Evolutionary conservation across 2,797 vertebrate species (phyloP).

Genomic region (Megaceryle alcyon): DNA sequence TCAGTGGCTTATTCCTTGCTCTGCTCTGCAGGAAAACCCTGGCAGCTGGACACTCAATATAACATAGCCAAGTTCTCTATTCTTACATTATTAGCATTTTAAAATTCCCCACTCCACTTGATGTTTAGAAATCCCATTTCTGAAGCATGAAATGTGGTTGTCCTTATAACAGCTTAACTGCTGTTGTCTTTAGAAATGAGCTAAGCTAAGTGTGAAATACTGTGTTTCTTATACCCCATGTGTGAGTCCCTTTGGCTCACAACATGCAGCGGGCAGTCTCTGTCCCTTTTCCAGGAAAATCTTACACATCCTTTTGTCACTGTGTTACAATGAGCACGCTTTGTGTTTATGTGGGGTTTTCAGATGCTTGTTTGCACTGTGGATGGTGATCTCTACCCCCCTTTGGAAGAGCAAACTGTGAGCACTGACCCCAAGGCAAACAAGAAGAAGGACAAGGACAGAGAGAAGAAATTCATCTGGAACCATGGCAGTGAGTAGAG

Average conservation of each 20-base stretch:
- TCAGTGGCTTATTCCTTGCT: neutral
- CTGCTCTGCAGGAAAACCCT: neutral
- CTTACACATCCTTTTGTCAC: neutral
- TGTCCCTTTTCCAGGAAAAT: neutral
- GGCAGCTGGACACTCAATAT: neutral
- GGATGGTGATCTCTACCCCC: conserved; percentile 96
- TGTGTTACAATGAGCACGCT: neutral
- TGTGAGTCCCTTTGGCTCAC: neutral
- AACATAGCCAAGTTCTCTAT: neutral
- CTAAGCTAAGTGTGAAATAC: neutral
- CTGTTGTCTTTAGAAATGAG: neutral
- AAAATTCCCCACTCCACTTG: neutral
- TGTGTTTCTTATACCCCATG: neutral
- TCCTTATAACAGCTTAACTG: neutral
- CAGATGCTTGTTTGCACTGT: conserved; percentile 98
- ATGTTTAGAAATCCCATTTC: neutral
- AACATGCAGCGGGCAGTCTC: neutral
- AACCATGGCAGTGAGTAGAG: conserved; percentile 89
- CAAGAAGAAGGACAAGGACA: conserved; percentile 96
- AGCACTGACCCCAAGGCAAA: conserved; percentile 91
- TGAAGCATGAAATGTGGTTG: neutral
- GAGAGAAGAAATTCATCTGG: conserved; percentile 98
- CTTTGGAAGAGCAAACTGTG: conserved; percentile 92
- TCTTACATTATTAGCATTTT: neutral
- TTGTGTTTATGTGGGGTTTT: neutral